Evolutionary conservation across 2,113 vertebrate genomes (phyloP), one percentile per base, ranked within the genome.

Genomic region (Theristicus caerulescens): DNA sequence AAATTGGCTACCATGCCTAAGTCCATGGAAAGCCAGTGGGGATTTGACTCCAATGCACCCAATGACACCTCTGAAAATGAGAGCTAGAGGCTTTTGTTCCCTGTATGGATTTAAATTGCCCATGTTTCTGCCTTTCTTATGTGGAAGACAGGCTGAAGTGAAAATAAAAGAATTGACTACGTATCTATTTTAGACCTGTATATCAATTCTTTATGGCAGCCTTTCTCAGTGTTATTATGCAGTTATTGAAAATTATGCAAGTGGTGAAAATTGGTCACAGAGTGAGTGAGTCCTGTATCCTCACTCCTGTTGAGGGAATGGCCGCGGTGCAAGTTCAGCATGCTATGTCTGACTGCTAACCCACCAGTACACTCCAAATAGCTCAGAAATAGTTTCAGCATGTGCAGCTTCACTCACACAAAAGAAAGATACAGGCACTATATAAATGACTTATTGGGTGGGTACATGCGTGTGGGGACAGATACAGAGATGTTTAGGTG

Each of bases 391-490:
- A 14, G 22, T 38, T 20, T 66, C 36, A 54, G 4, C 0, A 2
- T 32, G 5, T 29, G 24, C 22, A 42, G 36, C 20, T 73, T 70
- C 51, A 65, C 9, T 16, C 7, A 6, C 21, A 27, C 15, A 51
- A 64, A 58, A 52, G 6, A 54, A 62, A 73, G 25, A 25, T 27
- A 6, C 13, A 4, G 7, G 9, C 14, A 12, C 18, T 36, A 14
- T 6, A 10, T 65, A 61, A 86, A 76, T 32, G 11, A 17, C 15
- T 78, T 80, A 13, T 7, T 76, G n/a, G 46, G 54, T 8, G 13
- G 5, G 5, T 55, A 31, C 0, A 0, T 46, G n/a, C 15, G 11
- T 49, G 21, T 7, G 8, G n/a, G 34, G 19, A 7, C 52, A 80
- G 62, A 58, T 44, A 86, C 13, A 49, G 71, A 55, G 24, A 10